phyloP scores from a whole-genome alignment of 1,140 invertebrate genomes.

The Drosophila hydei region DNA sequence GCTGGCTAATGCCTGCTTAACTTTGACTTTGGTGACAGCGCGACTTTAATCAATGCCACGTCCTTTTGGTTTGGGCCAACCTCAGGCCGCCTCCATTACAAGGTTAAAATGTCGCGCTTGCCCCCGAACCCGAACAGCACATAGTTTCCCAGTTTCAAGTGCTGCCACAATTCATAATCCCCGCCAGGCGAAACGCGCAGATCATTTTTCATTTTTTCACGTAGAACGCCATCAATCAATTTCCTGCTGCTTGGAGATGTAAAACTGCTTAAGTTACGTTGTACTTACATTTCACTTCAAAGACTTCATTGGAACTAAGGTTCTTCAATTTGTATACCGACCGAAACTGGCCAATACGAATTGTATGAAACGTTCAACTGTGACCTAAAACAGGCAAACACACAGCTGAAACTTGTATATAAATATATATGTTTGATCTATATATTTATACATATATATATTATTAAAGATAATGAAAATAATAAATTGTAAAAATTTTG shows the following conservation, averaged over 20 bases:
- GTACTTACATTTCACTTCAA: slow-evolving; percentile 78
- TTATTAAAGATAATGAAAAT: too few relatives aligned
- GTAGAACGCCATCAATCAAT: slow-evolving; percentile 73
- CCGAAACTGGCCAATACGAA: not conserved
- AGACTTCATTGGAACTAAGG: slow-evolving; percentile 43
- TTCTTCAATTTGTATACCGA: slow-evolving; percentile 13
- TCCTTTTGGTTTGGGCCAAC: slow-evolving; percentile 15
- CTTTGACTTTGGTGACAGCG: slow-evolving; percentile 77
- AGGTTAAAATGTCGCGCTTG: slow-evolving; percentile 55
- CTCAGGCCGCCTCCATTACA: slow-evolving; percentile 16
- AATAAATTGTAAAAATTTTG: too few relatives aligned
- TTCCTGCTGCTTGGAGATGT: slow-evolving; percentile 80
- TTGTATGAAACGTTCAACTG: too few relatives aligned
- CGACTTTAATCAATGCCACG: slow-evolving; percentile 71
- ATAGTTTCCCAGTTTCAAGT: slow-evolving; percentile 28
- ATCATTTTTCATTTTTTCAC: slow-evolving; percentile 75
- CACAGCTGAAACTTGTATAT: too few relatives aligned
- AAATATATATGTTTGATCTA: too few relatives aligned
- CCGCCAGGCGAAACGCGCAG: slow-evolving; percentile 25
- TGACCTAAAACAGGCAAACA: too few relatives aligned
- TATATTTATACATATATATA: too few relatives aligned
- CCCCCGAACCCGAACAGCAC: not conserved
- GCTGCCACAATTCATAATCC: slow-evolving; percentile 64
- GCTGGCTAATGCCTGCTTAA: slow-evolving; percentile 70
- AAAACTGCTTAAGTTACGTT: slow-evolving; percentile 80